Evolutionary conservation across 1,140 invertebrate species (phyloP), one percentile per base, ranked within the genome.

Genomic region (Diorhabda sublineata): DNA sequence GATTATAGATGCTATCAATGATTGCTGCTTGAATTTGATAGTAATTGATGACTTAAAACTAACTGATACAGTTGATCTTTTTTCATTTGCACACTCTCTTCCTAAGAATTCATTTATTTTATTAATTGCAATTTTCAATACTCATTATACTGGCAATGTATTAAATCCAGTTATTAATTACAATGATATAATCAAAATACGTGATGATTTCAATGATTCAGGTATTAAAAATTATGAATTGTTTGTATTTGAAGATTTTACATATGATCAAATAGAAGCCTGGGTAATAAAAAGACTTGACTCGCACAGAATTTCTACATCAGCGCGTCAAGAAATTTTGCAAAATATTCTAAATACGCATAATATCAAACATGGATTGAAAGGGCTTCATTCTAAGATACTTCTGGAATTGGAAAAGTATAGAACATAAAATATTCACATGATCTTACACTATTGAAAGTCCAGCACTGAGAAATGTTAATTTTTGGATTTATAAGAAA

Each of bases 21-120:
- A n/a, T n/a, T 61, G 63, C 56, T 64, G 61, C 11, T 65, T 64
- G 11, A 69, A 69, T 69, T 69, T 69, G 47, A 45, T 69, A 26
- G 57, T 69, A 3, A 65, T 69, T 45, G 68, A 69, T 59, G 68
- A 69, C 52, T 65, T 69, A 43, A 69, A 9, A 5, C 58, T 42
- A 7, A 11, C 42, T 8, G 68, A 69, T 64, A 41, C 26, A 41
- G 56, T 52, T 42, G 58, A 57, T 9, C 26, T 69, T 8, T 64
- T 69, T 42, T 44, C 41, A 58, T 64, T 69, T 57, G 57, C 64
- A 2, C 56, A 69, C 45, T 58, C 58, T 45, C 43, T 69, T 5
- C 61, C 62, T 11, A 65, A 59, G 52, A 43, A 69, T 41, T 11
- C 3, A 5, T 64, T 42, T 42, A 61, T 69, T 43, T 9, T 65